Evolutionary conservation across 2,888 invertebrate species (phyloP), one percentile per base, ranked within the genome.

Genomic region (Coremacera marginata): DNA sequence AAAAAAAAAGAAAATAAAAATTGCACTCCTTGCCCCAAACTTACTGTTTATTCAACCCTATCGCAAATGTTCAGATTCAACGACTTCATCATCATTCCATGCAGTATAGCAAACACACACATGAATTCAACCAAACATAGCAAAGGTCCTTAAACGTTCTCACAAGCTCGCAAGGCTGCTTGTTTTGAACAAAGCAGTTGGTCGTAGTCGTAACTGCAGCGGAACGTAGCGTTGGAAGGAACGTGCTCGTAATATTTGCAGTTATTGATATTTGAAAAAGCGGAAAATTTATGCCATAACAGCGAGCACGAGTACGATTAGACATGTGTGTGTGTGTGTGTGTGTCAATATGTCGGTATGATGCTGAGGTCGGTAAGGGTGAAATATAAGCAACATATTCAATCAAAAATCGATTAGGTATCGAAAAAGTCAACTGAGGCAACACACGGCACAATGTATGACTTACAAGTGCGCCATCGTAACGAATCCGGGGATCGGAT

Each of bases 371-470:
- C 75, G 51, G 51, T 4, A 78, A 79, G 80, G 81, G 82, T 79
- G 82, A 76, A 81, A 81, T 80, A 77, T 82, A 83, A 78, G 83
- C 78, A 82, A 84, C 84, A 88, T 88, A 88, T 88, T 88, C 89
- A 89, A 88, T 88, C 88, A 89, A 89, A 89, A 88, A 89, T 88
- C 88, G 88, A 88, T 88, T 88, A 89, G 86, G 85, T 82, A 82
- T 81, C 81, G 80, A 78, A 25, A 60, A 74, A 67, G 52, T 25
- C 44, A 37, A 34, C 65, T 27, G 51, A 3, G 63, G 60, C 34
- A 60, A 65, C 34, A 25, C 52, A 49, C 55, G 34, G 31, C 5
- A 51, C 8, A n/a, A 14, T 44, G 37, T 27, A 22, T 51, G 51
- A n/a, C 27, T 52, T 22, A 37, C 55, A 57, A 31, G 57, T n/a